These are phyloP conservation scores for Caenorhabditis sp. DNA, from an alignment of 2,888 invertebrate species.

Conservation along the genomic window DNA sequence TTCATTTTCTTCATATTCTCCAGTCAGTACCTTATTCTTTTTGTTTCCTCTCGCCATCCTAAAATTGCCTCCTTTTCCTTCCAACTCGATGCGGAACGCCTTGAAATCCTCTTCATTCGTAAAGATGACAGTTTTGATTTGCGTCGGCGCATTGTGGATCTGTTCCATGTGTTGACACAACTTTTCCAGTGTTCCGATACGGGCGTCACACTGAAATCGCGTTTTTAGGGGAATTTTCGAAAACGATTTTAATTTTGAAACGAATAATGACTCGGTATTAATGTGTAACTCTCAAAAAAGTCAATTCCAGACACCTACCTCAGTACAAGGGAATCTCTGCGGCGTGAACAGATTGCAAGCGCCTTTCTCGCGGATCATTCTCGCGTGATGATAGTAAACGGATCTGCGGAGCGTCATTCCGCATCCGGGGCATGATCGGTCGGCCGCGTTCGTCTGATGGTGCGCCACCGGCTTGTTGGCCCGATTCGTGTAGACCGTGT, in stretches of 20 bases:
- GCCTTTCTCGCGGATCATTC: conserved; percentile 67
- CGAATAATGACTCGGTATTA: too few relatives aligned
- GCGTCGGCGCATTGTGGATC: conserved; percentile 62
- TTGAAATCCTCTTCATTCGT: conserved; percentile 62
- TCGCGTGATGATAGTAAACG: conserved; percentile 63
- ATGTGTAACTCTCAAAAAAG: too few relatives aligned
- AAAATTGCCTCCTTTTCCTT: conserved; percentile 71
- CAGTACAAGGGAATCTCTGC: conserved; percentile 65
- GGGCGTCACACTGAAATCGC: conserved; percentile 63
- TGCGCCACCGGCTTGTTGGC: background rate
- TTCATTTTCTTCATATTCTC: background rate
- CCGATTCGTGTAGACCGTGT: background rate
- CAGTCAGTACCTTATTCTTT: conserved; percentile 55
- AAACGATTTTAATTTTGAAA: too few relatives aligned
- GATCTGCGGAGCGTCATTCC: conserved; percentile 57
- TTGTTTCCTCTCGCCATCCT: conserved; percentile 72
- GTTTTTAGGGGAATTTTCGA: too few relatives aligned
- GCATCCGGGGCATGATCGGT: conserved; percentile 59
- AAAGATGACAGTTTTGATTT: conserved; percentile 62
- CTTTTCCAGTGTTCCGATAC: conserved; percentile 67
- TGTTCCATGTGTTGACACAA: conserved; percentile 67
- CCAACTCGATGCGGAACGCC: conserved; percentile 64
- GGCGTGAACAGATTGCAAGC: conserved; percentile 68
- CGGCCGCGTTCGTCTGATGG: background rate
- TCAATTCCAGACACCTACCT: too few relatives aligned